Percentiles rank a stretch among this genome's conserved stretches.
Conservation (phyloP, 2,888 invertebrate species). For the Ormyrus pomaceus region DNA sequence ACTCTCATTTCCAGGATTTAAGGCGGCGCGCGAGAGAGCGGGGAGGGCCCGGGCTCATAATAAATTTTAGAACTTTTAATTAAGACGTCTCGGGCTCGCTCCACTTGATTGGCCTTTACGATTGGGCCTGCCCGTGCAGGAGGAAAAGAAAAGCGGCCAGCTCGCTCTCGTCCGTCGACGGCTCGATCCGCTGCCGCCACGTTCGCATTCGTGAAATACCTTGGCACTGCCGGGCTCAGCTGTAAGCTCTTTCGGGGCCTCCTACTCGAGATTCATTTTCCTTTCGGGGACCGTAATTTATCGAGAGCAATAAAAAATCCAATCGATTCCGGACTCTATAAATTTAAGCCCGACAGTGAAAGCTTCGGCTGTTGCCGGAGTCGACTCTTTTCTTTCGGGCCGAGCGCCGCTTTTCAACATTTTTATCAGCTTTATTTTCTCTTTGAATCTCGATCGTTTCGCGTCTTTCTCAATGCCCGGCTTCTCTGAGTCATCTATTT, state of each 20-base stretch:
- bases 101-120: constrained; percentile 47
- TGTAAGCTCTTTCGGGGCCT: not conserved
- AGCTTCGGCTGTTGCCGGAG: not conserved
- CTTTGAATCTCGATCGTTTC: too few species aligned
- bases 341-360: constrained; percentile 15
- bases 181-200: constrained; percentile 33
- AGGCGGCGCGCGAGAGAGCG: constrained; percentile 19
- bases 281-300: constrained; percentile 34
- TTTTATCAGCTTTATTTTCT: too few species aligned
- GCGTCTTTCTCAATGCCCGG: too few species aligned
- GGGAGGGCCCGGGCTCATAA: constrained; percentile 2
- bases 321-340: constrained; percentile 32
- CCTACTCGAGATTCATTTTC: constrained; percentile 28
- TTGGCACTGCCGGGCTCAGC: constrained; percentile 60
- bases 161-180: constrained; percentile 52
- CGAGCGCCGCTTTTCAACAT: too few species aligned
- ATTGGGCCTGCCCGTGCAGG: constrained; percentile 17
- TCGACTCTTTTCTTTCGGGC: too few species aligned
- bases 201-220: constrained; percentile 68
- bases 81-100: constrained; percentile 29
- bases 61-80: constrained; percentile 51
- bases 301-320: constrained; percentile 36
- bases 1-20: constrained; percentile 45
- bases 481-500: too few species aligned
- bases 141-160: constrained; percentile 53